These are phyloP conservation scores for Irena cyanogastra DNA, from an alignment of 2,113 vertebrate species.

Conservation along the genomic window DNA sequence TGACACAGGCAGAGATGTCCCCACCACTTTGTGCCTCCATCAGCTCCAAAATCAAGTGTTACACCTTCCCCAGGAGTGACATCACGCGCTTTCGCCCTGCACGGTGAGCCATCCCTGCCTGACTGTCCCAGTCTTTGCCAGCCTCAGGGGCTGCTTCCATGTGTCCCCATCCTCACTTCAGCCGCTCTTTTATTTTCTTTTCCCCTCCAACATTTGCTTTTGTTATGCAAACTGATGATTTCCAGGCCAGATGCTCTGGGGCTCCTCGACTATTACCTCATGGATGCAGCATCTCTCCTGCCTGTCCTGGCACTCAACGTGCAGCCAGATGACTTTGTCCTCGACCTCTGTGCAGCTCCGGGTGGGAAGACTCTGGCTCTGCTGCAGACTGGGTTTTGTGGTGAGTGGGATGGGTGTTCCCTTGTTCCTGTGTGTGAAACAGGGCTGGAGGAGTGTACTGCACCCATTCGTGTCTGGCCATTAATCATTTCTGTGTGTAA, in stretches of 20 bases:
- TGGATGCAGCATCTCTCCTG: conserved; percentile 92
- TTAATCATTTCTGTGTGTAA: not conserved
- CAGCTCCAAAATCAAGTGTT: conserved; percentile 82
- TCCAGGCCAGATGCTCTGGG: conserved; percentile 76
- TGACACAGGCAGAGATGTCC: not conserved
- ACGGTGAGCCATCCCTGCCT: conserved; percentile 67
- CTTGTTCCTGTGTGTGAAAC: rapidly evolving
- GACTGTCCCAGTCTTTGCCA: rapidly evolving
- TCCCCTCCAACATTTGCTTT: rapidly evolving
- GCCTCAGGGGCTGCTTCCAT: not conserved
- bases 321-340: conserved; percentile 76
- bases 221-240: not conserved
- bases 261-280: conserved; percentile 84
- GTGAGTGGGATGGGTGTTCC: conserved; percentile 68
- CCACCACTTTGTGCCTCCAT: not conserved
- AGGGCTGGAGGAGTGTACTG: not conserved
- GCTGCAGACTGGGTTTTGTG: conserved; percentile 82
- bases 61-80: conserved; percentile 86
- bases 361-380: conserved; percentile 90
- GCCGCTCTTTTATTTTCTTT: not conserved
- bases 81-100: conserved; percentile 82
- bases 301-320: conserved; percentile 86
- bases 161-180: not conserved
- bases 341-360: conserved; percentile 93
- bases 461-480: rapidly evolving